Evolutionary conservation across 2,113 vertebrate genomes (phyloP), one percentile per base, ranked within the genome.

Genomic region (Nipponia nippon): DNA sequence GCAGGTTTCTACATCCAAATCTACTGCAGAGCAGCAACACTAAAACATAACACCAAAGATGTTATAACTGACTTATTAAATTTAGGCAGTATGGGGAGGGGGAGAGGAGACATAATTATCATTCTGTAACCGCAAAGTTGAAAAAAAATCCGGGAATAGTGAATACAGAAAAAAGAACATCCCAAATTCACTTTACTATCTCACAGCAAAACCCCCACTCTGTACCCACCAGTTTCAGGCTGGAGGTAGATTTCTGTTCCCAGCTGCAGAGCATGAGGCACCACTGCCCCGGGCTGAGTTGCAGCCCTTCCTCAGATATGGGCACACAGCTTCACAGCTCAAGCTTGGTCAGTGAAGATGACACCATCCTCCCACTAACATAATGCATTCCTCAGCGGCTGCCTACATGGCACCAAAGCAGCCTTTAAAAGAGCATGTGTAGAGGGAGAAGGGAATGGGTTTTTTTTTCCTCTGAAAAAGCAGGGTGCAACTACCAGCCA

Each of bases 41-140:
- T 75, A 71, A 76, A 67, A 10, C 0, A 0, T 20, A 65, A 38
- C 16, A 52, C 17, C 42, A 59, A 65, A 75, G 18, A 22, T 11
- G 7, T 25, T 80, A 20, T 21, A 40, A 36, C 1, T 0, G 0
- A 40, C 19, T 53, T 4, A 22, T 11, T 89, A n/a, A 53, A 49
- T 40, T 20, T 25, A 7, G 49, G 34, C 16, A 9, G 1, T 5
- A 16, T 4, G 9, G 25, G 30, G 17, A 32, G 4, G 10, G 10
- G 13, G 5, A 4, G 26, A 83, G 32, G 1, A 80, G 5, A 8
- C 2, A 14, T 13, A 80, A 29, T 47, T 53, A 21, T 8, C 10
- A n/a, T n/a, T n/a, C 38, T 80, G 8, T 27, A 73, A 55, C n/a
- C n/a, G 67, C 6, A 19, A 46, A 34, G 6, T 2, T 63, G 11